Evolutionary conservation across 2,888 invertebrate species (phyloP).

Genomic region (Yponomeuta evonymella): DNA sequence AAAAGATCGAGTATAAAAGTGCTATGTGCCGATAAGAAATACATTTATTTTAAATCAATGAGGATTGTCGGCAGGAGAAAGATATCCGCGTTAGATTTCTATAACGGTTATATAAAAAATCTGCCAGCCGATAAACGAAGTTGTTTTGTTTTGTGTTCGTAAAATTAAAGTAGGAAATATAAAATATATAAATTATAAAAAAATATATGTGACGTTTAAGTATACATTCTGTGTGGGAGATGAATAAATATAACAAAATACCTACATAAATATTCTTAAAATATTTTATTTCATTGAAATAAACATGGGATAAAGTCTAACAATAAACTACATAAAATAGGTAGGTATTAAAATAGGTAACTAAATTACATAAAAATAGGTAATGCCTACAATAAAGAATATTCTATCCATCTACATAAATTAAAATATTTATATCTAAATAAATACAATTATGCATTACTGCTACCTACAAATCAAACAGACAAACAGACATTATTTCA

Average conservation of each 20-base stretch:
- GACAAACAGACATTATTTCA: too few species aligned
- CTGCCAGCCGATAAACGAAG: constrained; percentile 43
- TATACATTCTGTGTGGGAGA: background rate
- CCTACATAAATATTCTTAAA: background rate
- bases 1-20: constrained; percentile 76
- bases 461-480: too few species aligned
- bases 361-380: background rate
- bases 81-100: constrained; percentile 88
- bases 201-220: too few species aligned
- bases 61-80: constrained; percentile 81
- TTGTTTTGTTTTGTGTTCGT: constrained; percentile 36
- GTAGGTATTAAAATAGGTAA: too few species aligned
- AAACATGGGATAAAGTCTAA: background rate
- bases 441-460: too few species aligned
- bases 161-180: background rate
- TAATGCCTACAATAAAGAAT: too few species aligned
- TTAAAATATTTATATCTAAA: too few species aligned
- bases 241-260: background rate
- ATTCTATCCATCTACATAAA: too few species aligned
- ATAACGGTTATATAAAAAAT: constrained; percentile 89
- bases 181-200: too few species aligned
- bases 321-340: background rate
- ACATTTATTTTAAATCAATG: constrained; percentile 79
- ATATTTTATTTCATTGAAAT: background rate
- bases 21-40: constrained; percentile 79